Conservation (phyloP, 1,140 invertebrate genomes). For the Himalopsyche phryganea region DNA sequence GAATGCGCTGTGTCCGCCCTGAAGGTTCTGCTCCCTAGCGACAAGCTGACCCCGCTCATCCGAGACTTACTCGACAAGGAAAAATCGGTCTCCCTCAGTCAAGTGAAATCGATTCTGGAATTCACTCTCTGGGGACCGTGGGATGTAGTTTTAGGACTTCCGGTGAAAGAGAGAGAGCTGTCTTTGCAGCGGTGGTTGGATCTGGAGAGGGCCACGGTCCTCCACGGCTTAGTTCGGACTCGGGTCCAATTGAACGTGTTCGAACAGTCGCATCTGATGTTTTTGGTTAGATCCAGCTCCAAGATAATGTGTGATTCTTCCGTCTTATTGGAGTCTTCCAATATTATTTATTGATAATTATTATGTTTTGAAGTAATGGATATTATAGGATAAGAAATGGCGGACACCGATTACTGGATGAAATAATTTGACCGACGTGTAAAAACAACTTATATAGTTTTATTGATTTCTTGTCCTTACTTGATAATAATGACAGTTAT, state of each 20-base stretch:
- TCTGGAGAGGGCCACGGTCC: conserved; percentile 73
- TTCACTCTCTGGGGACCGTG: conserved; percentile 82
- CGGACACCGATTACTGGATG: too few relatives aligned
- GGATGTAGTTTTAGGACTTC: conserved; percentile 64
- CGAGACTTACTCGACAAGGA: conserved; percentile 67
- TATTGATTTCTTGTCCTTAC: too few relatives aligned
- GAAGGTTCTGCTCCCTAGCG: conserved; percentile 60
- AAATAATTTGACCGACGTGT: too few relatives aligned
- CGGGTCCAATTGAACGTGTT: conserved; percentile 70
- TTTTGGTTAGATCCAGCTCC: conserved; percentile 74
- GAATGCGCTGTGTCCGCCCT: conserved; percentile 71
- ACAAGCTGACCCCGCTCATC: conserved; percentile 63
- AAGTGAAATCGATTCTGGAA: conserved; percentile 73
- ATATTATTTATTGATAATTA: conserved; percentile 35
- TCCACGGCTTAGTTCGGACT: conserved; percentile 72
- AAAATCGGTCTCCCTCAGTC: conserved; percentile 65
- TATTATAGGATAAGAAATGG: too few relatives aligned
- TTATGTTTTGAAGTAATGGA: too few relatives aligned
- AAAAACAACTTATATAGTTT: too few relatives aligned
- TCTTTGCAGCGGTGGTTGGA: conserved; percentile 79
- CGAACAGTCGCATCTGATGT: conserved; percentile 76
- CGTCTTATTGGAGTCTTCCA: conserved; percentile 57
- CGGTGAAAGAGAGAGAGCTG: conserved; percentile 63
- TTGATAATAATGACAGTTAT: too few relatives aligned
- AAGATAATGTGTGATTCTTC: conserved; percentile 77